Evolutionary conservation across 2,113 vertebrate genomes (phyloP).

Genomic region (Microtus ochrogaster): DNA sequence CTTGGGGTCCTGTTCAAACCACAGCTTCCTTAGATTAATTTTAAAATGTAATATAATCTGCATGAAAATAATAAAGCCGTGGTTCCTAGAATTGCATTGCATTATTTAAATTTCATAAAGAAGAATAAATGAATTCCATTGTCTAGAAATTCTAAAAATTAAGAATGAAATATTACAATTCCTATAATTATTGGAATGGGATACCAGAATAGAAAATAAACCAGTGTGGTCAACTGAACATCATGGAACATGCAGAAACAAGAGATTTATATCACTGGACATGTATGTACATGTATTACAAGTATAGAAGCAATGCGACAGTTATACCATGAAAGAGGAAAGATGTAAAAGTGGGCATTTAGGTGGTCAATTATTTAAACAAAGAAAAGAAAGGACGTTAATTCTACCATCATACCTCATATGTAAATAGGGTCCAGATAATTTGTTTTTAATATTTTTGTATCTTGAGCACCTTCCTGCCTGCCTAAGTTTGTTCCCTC

Average conservation of each 20-base stretch:
- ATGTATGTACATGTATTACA: background rate
- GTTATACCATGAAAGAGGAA: background rate
- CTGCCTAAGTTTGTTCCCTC: background rate
- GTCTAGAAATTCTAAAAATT: slow-evolving; percentile 30
- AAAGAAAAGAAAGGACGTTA: background rate
- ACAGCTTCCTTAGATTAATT: background rate
- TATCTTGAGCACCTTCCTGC: background rate
- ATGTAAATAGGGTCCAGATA: background rate
- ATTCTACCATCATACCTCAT: background rate
- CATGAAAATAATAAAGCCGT: background rate
- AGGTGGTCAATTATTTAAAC: background rate
- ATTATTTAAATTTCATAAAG: slow-evolving; percentile 40
- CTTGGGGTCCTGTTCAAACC: background rate
- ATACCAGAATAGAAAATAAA: background rate
- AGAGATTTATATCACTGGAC: background rate
- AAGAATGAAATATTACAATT: slow-evolving; percentile 7
- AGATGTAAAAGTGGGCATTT: background rate
- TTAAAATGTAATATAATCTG: slow-evolving; percentile 43
- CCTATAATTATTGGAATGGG: background rate
- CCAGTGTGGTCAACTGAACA: background rate
- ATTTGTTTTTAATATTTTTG: background rate
- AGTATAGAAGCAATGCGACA: background rate
- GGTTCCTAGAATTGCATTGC: background rate
- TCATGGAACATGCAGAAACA: background rate
- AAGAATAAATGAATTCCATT: slow-evolving; percentile 30